Percentiles rank a stretch among this genome's conserved stretches.
Conservation (phyloP, 2,113 vertebrate species). For the Embiotoca jacksoni region DNA sequence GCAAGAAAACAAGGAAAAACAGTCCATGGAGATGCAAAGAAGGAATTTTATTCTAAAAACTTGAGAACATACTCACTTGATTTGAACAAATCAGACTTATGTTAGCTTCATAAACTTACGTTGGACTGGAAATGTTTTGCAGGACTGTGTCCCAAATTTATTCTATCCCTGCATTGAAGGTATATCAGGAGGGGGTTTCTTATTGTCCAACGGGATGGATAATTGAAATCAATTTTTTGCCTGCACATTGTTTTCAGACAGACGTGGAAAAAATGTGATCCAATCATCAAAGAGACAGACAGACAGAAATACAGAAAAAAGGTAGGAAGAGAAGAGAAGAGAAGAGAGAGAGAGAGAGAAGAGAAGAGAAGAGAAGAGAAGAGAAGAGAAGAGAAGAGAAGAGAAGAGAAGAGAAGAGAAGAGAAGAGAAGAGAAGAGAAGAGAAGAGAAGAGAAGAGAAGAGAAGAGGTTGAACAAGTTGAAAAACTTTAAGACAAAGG, state of each 20-base stretch:
- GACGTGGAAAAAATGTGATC: not conserved
- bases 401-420: not conserved
- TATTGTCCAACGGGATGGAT: too few relatives aligned
- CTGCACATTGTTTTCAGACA: not conserved
- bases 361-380: too few relatives aligned
- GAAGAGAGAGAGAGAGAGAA: not conserved
- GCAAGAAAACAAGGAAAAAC: not conserved
- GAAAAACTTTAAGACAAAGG: slow-evolving; percentile 30
- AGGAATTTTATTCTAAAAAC: not conserved
- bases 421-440: not conserved
- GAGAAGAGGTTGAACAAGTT: not conserved
- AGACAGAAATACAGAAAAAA: not conserved
- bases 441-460: not conserved
- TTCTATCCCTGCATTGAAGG: too few relatives aligned
- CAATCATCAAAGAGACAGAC: not conserved
- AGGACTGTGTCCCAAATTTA: not conserved
- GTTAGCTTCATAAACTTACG: not conserved
- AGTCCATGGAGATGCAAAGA: not conserved
- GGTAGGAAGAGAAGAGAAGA: not conserved
- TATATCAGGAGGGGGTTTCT: too few relatives aligned
- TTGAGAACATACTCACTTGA: not conserved
- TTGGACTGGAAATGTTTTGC: too few relatives aligned
- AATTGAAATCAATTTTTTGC: too few relatives aligned
- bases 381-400: too few relatives aligned
- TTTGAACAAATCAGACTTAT: not conserved